Conservation (phyloP, 2,113 vertebrate species). For the Rhea americana region DNA sequence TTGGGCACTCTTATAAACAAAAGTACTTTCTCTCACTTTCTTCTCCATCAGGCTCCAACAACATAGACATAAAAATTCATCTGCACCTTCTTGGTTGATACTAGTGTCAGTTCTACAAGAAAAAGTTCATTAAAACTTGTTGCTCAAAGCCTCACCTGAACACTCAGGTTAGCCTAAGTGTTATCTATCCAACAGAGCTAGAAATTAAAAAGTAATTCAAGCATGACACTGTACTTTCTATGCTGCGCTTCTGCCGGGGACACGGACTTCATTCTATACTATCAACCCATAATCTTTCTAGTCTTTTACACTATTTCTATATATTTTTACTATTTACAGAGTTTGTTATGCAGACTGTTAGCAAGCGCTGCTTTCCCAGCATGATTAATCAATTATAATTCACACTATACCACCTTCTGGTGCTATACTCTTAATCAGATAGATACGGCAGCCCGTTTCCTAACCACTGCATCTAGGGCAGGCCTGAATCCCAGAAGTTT, state of each 20-base stretch:
- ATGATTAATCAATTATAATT: not conserved
- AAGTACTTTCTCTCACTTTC: not conserved
- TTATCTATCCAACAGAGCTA: not conserved
- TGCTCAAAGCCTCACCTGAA: not conserved
- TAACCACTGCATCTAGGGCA: not conserved
- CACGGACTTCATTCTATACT: not conserved
- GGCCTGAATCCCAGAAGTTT: not conserved
- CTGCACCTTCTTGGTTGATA: not conserved
- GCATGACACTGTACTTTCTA: fast-evolving
- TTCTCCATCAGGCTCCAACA: not conserved
- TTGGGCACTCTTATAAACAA: not conserved
- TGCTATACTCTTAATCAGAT: not conserved
- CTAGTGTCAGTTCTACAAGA: not conserved
- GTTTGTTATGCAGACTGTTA: not conserved
- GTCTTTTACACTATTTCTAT: not conserved
- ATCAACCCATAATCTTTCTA: not conserved
- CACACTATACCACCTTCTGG: not conserved
- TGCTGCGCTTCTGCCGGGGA: not conserved
- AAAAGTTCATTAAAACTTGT: not conserved
- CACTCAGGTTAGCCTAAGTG: not conserved
- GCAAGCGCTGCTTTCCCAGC: not conserved
- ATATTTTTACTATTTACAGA: not conserved
- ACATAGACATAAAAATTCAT: not conserved
- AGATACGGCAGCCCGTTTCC: not conserved
- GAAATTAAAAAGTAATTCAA: not conserved